Percentiles rank a stretch among this genome's conserved stretches.
These are phyloP conservation scores for Pharmacophagus antenor DNA, from an alignment of 2,888 invertebrate genomes.

Conservation along the genomic window DNA sequence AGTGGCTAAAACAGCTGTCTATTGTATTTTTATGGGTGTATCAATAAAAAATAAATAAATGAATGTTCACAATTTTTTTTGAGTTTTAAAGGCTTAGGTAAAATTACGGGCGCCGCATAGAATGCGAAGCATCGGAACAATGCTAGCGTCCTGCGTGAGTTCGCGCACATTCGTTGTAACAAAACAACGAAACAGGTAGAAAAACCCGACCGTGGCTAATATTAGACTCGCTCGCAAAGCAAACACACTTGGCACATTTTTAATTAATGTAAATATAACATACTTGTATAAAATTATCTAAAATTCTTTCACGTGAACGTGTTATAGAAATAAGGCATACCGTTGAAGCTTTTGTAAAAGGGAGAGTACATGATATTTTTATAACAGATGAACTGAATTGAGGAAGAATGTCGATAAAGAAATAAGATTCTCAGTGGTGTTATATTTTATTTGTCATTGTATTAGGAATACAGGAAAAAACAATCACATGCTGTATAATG, in stretches of 20 bases:
- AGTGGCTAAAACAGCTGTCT: no score
- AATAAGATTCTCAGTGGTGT: no score
- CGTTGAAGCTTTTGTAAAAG: conserved; percentile 1
- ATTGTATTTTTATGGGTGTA: no score
- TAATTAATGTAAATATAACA: conserved; percentile 37
- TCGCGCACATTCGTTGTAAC: conserved; percentile 62
- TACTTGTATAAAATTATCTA: conserved; percentile 10
- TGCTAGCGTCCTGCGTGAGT: conserved; percentile 62
- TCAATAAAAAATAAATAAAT: neutral
- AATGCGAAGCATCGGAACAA: conserved; percentile 50
- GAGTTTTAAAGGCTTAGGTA: conserved; percentile 23
- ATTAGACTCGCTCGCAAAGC: conserved; percentile 51
- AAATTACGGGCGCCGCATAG: conserved; percentile 50
- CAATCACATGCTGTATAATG: no score
- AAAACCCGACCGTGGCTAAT: conserved; percentile 51
- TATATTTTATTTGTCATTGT: no score
- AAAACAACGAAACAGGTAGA: conserved; percentile 65
- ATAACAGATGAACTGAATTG: no score
- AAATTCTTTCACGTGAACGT: neutral
- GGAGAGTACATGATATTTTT: neutral
- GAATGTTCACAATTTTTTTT: no score
- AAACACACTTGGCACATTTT: conserved; percentile 48
- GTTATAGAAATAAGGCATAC: neutral
- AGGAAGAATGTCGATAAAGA: no score
- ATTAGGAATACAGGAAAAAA: no score